phyloP scores from a whole-genome alignment of 2,113 vertebrate genomes.

The Argyrosomus japonicus region DNA sequence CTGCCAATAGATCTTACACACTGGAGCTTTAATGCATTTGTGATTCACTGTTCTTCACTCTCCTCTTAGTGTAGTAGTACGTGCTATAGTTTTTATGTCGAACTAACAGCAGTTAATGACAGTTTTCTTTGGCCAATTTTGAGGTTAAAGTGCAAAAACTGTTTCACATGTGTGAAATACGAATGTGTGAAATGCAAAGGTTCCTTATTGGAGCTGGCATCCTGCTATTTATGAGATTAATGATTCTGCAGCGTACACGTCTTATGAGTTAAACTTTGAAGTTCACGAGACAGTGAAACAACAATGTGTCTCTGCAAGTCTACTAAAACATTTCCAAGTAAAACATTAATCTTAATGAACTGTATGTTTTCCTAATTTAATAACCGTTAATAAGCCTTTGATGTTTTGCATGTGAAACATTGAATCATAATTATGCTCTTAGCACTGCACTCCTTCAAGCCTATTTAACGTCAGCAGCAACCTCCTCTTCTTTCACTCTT shows the following conservation, averaged over 20 bases:
- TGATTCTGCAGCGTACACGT: not conserved
- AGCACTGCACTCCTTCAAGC: conserved; percentile 35
- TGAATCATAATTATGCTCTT: conserved; percentile 39
- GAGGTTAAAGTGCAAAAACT: not conserved
- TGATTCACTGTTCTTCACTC: too few relatives aligned
- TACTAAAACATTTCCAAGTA: not conserved
- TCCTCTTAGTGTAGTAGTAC: not conserved
- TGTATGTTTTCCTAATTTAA: conserved; percentile 24
- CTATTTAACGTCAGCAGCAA: conserved; percentile 36
- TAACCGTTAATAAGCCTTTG: conserved; percentile 31
- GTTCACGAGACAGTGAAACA: not conserved
- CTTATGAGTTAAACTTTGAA: not conserved
- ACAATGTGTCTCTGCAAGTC: not conserved
- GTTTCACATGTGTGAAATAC: not conserved
- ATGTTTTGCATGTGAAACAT: conserved; percentile 43
- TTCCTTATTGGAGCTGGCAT: not conserved
- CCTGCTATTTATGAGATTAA: not conserved
- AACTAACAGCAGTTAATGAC: not conserved
- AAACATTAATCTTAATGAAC: conserved; percentile 33
- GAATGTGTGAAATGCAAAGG: conserved; percentile 3
- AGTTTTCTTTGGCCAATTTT: not conserved
- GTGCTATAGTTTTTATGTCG: too few relatives aligned
- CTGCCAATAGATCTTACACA: too few relatives aligned
- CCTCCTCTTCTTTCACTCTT: conserved; percentile 21
- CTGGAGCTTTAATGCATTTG: too few relatives aligned